phyloP scores from a whole-genome alignment of 2,113 vertebrate genomes.

The Coryphaenoides rupestris region DNA sequence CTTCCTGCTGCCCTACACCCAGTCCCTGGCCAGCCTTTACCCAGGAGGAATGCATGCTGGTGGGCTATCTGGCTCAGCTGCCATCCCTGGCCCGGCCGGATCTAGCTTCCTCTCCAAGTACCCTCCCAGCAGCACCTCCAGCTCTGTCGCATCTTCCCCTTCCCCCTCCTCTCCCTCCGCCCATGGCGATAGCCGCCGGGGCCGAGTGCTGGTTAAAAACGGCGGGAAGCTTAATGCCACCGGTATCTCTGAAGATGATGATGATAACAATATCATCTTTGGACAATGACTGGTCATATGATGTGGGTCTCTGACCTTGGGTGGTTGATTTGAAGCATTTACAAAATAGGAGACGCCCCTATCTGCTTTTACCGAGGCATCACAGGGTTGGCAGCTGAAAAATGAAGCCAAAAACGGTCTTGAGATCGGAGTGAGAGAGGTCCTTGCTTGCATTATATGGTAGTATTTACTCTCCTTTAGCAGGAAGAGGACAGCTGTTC shows the following conservation, averaged over 20 bases:
- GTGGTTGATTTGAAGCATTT: conserved; percentile 6
- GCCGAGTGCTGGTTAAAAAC: conserved; percentile 63
- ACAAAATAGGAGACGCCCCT: conserved; percentile 19
- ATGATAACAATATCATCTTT: conserved; percentile 82
- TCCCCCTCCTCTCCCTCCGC: conserved; percentile 74
- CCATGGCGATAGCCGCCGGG: conserved; percentile 74
- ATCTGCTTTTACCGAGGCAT: conserved; percentile 7
- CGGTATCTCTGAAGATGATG: conserved; percentile 45
- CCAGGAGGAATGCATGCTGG: conserved; percentile 61
- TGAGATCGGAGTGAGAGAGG: background rate
- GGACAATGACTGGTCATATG: conserved; percentile 64
- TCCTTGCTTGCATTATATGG: background rate
- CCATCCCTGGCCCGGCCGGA: conserved; percentile 83
- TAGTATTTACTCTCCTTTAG: too few species aligned
- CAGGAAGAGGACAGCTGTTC: background rate
- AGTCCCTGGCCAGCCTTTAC: conserved; percentile 78
- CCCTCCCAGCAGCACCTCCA: conserved; percentile 66
- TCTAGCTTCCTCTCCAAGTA: conserved; percentile 85
- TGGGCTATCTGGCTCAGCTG: conserved; percentile 74
- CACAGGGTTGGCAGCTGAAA: background rate
- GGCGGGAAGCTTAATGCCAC: conserved; percentile 53
- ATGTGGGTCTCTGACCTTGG: background rate
- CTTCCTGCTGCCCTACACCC: conserved; percentile 86
- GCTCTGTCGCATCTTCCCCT: conserved; percentile 72
- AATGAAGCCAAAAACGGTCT: conserved; percentile 14